A percentile compares a stretch with the other conserved stretches of the same genome.
Conservation (phyloP, 2,888 invertebrate genomes). For the Deladenus siricidicola region DNA sequence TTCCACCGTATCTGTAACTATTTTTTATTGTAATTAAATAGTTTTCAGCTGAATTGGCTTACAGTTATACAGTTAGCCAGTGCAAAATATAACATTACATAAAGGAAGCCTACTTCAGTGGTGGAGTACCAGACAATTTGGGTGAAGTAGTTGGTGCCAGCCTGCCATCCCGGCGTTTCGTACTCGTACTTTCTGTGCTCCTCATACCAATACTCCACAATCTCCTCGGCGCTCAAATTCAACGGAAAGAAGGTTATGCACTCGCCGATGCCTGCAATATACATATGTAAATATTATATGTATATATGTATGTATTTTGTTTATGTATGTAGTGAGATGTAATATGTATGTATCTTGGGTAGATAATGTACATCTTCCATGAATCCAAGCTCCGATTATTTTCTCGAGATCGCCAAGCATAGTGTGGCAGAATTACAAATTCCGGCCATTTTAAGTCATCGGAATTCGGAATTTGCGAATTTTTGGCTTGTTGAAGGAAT, state of each 20-base stretch:
- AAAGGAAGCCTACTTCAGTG: slow-evolving; percentile 46
- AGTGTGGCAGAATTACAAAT: no score
- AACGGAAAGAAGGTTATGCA: slow-evolving; percentile 51
- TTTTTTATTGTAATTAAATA: no score
- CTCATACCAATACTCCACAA: slow-evolving; percentile 43
- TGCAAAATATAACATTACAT: slow-evolving; percentile 1
- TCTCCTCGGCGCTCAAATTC: slow-evolving; percentile 33
- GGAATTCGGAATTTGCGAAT: no score
- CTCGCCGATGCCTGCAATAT: slow-evolving; percentile 46
- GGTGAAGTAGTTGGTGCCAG: slow-evolving; percentile 56
- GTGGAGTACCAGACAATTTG: slow-evolving; percentile 58
- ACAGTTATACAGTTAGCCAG: no score
- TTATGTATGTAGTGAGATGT: neutral
- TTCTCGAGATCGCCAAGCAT: no score
- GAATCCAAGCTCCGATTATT: no score
- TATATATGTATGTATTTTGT: neutral
- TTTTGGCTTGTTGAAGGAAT: no score
- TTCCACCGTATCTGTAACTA: no score
- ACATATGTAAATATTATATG: neutral
- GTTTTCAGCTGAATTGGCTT: no score
- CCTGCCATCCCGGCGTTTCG: slow-evolving; percentile 51
- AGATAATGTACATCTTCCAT: neutral
- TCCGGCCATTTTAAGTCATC: no score
- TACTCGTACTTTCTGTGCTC: slow-evolving; percentile 50
- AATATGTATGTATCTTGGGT: neutral